Percentiles rank a stretch among this genome's conserved stretches.
These are phyloP conservation scores for Sturnus vulgaris DNA, from an alignment of 2,113 vertebrate genomes.

Conservation along the genomic window DNA sequence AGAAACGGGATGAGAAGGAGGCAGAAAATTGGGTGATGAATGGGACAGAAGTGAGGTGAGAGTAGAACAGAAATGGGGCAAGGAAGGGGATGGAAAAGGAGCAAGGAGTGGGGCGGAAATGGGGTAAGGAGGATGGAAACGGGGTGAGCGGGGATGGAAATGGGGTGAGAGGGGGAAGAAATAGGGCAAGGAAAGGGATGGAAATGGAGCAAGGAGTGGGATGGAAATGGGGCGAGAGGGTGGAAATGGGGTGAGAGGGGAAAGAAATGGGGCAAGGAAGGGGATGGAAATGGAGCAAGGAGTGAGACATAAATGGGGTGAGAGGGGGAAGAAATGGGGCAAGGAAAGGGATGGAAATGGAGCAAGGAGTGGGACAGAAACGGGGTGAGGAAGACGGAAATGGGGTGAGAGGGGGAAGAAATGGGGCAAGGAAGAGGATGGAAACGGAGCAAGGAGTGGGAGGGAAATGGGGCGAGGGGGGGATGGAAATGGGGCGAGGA, in stretches of 20 bases:
- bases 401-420: neutral
- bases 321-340: no score
- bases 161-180: neutral
- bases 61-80: neutral
- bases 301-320: no score
- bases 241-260: neutral
- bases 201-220: no score
- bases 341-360: neutral
- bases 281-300: no score
- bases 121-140: neutral
- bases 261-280: neutral
- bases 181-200: neutral
- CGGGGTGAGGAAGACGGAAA: neutral
- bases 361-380: neutral
- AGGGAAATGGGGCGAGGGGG: neutral
- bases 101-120: neutral
- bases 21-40: neutral
- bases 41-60: neutral
- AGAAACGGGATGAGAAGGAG: neutral
- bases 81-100: neutral
- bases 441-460: neutral
- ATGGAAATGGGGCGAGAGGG: no score
- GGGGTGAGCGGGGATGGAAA: neutral
- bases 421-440: fast-evolving
- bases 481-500: neutral